Conservation (phyloP, 2,888 invertebrate species). For the Fragum whitleyi region DNA sequence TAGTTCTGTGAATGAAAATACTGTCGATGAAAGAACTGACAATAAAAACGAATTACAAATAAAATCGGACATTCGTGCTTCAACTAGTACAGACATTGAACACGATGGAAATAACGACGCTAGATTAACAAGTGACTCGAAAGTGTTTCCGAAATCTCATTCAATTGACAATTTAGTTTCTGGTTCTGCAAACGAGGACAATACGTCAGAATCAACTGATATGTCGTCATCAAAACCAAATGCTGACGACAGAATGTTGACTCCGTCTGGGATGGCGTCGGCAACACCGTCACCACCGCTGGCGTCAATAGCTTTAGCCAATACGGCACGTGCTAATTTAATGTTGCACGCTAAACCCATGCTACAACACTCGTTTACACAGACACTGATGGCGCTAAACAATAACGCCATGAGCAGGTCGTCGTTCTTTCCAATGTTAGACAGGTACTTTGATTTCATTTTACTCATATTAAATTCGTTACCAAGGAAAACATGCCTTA, state of each 20-base stretch:
- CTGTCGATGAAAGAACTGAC: neutral
- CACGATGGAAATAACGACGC: neutral
- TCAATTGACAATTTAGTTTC: slow-evolving; percentile 59
- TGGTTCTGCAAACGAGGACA: slow-evolving; percentile 31
- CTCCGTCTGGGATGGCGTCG: slow-evolving; percentile 40
- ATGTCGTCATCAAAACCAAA: slow-evolving; percentile 27
- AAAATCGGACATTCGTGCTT: neutral
- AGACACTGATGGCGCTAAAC: slow-evolving; percentile 75
- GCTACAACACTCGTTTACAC: slow-evolving; percentile 76
- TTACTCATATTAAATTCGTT: too few relatives aligned
- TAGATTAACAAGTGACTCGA: neutral
- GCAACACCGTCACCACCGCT: slow-evolving; percentile 64
- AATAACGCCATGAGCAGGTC: slow-evolving; percentile 75
- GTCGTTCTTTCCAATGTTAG: slow-evolving; percentile 75
- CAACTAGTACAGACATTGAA: neutral
- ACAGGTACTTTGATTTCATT: slow-evolving; percentile 69
- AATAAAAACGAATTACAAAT: slow-evolving; percentile 1
- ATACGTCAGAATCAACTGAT: slow-evolving; percentile 28
- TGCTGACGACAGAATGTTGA: slow-evolving; percentile 41
- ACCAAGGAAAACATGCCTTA: neutral
- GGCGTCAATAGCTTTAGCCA: slow-evolving; percentile 55
- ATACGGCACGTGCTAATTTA: slow-evolving; percentile 54
- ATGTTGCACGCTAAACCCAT: slow-evolving; percentile 65
- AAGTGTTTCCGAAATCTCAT: slow-evolving; percentile 35
- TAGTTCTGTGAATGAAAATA: neutral